Conservation (phyloP, 1,140 invertebrate genomes). For the Drosophila virilis region DNA sequence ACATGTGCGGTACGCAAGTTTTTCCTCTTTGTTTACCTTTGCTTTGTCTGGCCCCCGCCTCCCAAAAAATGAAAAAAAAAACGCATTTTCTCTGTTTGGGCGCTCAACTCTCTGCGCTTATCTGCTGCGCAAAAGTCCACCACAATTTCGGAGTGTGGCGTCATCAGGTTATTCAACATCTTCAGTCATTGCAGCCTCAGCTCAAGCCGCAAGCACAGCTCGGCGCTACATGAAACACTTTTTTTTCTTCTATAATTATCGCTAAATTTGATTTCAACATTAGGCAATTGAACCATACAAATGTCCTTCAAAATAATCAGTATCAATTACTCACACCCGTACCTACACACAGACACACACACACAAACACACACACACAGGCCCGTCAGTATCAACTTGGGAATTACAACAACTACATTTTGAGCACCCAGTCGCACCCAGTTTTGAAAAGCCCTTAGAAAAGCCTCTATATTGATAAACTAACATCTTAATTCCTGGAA, state of each 20-base stretch:
- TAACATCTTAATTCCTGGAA: neutral
- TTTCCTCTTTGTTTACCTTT: slow-evolving; percentile 53
- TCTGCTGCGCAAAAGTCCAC: slow-evolving; percentile 77
- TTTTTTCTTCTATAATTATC: slow-evolving; percentile 29
- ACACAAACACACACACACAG: slow-evolving; percentile 33
- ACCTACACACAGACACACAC: slow-evolving; percentile 14
- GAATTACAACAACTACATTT: slow-evolving; percentile 14
- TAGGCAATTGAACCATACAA: slow-evolving; percentile 61
- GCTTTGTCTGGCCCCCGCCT: slow-evolving; percentile 26
- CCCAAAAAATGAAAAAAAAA: slow-evolving; percentile 9
- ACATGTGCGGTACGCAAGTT: slow-evolving; percentile 5
- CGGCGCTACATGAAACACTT: slow-evolving; percentile 1
- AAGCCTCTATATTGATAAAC: neutral
- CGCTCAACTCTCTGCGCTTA: slow-evolving; percentile 56
- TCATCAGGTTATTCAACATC: slow-evolving; percentile 59
- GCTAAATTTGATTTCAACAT: slow-evolving; percentile 33
- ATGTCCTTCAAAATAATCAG: slow-evolving; percentile 81
- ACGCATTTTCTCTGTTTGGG: slow-evolving; percentile 33
- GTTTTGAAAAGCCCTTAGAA: neutral
- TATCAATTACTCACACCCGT: slow-evolving; percentile 55
- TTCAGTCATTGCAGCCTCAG: slow-evolving; percentile 4
- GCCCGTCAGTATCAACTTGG: slow-evolving; percentile 31
- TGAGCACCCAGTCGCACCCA: slow-evolving; percentile 28
- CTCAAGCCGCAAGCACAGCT: slow-evolving; percentile 2
- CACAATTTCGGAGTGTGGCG: slow-evolving; percentile 34